These are phyloP conservation scores for Ceyx melanurus DNA, from an alignment of 2,113 vertebrate genomes.

Conservation along the genomic window DNA sequence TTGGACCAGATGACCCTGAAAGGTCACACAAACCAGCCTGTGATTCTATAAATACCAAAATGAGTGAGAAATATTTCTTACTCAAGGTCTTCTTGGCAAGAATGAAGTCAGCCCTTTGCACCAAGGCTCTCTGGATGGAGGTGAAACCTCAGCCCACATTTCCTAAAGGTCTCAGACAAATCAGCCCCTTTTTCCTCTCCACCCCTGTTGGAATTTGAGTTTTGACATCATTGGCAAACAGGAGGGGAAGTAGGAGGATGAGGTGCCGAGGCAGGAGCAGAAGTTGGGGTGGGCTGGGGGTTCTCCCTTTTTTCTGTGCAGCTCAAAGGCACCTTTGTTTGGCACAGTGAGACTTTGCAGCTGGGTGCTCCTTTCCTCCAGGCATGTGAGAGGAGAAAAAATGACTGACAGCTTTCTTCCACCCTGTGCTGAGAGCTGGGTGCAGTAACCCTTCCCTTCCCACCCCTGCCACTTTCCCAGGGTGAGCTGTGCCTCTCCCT, in stretches of 20 bases:
- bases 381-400: background rate
- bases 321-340: constrained; percentile 51
- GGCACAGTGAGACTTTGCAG: background rate
- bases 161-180: background rate
- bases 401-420: constrained; percentile 19
- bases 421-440: background rate
- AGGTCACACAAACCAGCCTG: background rate
- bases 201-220: background rate
- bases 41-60: background rate
- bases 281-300: background rate
- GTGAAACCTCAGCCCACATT: background rate
- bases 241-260: background rate
- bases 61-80: background rate
- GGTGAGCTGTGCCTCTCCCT: background rate
- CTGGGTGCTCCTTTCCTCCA: constrained; percentile 1
- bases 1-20: background rate
- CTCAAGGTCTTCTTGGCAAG: background rate
- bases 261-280: background rate
- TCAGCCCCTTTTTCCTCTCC: background rate
- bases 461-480: background rate
- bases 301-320: background rate
- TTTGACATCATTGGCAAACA: background rate
- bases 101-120: background rate
- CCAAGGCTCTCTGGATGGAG: background rate
- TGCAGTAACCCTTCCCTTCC: background rate